Conservation (phyloP, 2,113 vertebrate genomes). For the Willisornis vidua region DNA sequence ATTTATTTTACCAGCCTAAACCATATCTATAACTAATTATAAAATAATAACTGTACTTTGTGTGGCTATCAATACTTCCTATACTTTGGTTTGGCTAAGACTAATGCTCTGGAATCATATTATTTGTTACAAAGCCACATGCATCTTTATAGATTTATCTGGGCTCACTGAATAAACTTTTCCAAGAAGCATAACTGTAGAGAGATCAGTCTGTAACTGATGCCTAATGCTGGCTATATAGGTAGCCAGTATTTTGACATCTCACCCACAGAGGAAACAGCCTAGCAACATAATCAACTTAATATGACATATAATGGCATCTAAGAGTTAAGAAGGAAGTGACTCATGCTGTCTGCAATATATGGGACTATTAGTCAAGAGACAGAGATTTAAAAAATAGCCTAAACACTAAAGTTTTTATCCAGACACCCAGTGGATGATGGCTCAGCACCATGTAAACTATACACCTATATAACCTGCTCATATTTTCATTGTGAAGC, state of each 20-base stretch:
- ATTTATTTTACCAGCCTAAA: background rate
- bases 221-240: background rate
- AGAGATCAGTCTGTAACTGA: background rate
- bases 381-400: background rate
- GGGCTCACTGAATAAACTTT: background rate
- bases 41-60: background rate
- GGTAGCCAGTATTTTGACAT: background rate
- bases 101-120: background rate
- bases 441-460: background rate
- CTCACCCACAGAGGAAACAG: conserved; percentile 20
- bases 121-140: background rate
- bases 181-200: background rate
- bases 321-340: conserved; percentile 26
- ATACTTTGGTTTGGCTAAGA: background rate
- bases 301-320: background rate
- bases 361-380: background rate
- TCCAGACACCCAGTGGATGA: background rate
- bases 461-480: background rate
- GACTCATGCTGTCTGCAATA: conserved; percentile 44
- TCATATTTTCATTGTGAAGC: background rate
- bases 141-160: background rate
- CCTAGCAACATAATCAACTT: conserved; percentile 41
- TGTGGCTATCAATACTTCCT: background rate
- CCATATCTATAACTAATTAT: background rate
- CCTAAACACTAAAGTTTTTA: background rate